Evolutionary conservation across 2,797 vertebrate species (phyloP).

Genomic region (Hylomyscus alleni): DNA sequence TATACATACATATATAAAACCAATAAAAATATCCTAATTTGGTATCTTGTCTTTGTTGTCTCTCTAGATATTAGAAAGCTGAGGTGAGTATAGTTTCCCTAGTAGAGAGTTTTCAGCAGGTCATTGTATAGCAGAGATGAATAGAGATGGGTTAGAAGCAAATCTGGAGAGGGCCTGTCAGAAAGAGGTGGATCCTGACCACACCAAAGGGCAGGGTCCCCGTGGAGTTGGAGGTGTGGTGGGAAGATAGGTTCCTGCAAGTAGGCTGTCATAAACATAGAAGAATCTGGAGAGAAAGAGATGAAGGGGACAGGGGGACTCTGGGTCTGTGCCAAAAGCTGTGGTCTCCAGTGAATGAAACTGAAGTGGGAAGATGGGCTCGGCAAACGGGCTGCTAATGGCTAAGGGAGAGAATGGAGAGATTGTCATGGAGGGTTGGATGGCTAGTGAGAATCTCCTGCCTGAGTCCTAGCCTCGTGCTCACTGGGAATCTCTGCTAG

Average conservation of each 20-base stretch:
- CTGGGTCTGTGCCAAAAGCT: neutral
- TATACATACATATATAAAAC: neutral
- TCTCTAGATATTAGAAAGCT: neutral
- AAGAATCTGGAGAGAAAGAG: neutral
- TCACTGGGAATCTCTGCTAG: neutral
- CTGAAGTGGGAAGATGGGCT: no score
- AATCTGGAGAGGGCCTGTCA: neutral
- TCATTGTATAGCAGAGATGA: neutral
- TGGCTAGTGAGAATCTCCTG: neutral
- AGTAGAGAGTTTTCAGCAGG: neutral
- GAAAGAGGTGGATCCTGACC: neutral
- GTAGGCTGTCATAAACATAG: no score
- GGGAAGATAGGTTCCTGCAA: neutral
- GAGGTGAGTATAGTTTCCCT: neutral
- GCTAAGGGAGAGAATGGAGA: neutral
- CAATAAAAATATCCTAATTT: constrained; percentile 38
- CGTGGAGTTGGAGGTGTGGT: neutral
- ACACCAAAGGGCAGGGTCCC: neutral
- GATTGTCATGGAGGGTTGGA: no score
- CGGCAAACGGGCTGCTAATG: neutral
- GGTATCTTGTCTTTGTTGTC: neutral
- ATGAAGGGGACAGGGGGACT: neutral
- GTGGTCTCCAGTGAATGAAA: neutral
- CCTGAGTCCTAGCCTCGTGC: neutral
- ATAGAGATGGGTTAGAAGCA: neutral